Percentiles rank a stretch among this genome's conserved stretches.
These are phyloP conservation scores for Galagoides demidoff DNA, from an alignment of 2,797 vertebrate genomes.

Conservation along the genomic window DNA sequence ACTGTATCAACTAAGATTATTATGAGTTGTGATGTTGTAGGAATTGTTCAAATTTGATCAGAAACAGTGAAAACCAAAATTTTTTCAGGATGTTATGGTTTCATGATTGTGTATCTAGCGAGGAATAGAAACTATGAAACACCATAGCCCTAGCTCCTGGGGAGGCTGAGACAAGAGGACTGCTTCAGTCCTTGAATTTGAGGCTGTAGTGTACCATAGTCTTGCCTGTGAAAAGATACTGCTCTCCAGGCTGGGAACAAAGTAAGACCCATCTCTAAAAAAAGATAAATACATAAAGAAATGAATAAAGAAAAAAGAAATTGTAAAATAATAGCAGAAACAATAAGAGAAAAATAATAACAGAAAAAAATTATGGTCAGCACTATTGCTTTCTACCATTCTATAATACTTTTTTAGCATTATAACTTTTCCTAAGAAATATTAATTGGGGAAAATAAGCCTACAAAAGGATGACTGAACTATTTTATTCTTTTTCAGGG, in stretches of 20 bases:
- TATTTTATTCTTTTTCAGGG: background rate
- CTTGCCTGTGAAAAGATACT: background rate
- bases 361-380: background rate
- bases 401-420: background rate
- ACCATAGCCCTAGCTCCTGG: background rate
- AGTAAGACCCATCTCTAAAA: background rate
- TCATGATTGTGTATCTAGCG: background rate
- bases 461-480: background rate
- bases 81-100: background rate
- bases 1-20: background rate
- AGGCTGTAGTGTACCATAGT: background rate
- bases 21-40: background rate
- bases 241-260: background rate
- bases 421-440: background rate
- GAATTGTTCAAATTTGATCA: background rate
- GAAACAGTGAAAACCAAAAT: background rate
- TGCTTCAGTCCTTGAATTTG: background rate
- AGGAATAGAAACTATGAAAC: background rate
- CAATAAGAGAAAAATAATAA: background rate
- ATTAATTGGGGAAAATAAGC: background rate
- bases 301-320: background rate
- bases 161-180: background rate
- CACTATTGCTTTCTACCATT: background rate
- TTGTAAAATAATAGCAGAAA: background rate
- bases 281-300: background rate